Evolutionary conservation across 2,113 vertebrate species (phyloP), one percentile per base, ranked within the genome.

Genomic region (Melanostigma gelatinosum): DNA sequence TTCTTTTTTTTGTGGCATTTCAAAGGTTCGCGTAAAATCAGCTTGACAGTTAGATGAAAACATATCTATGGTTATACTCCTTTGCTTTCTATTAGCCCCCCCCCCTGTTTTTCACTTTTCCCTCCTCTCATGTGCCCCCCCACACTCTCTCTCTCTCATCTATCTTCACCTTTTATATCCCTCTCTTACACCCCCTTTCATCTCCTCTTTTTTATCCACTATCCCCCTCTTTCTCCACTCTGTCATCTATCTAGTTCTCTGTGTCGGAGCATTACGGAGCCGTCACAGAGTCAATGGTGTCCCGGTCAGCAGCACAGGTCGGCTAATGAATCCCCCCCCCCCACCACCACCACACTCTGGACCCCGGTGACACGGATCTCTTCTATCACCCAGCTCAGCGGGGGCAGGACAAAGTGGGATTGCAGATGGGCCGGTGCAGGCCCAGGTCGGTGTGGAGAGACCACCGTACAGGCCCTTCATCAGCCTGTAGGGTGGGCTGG

Each of bases 261-360:
- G 60, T 84, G 77, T 80, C 20, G 24, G 71, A 80, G 62, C 79
- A 71, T 82, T 85, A 71, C 77, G 79, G 84, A 85, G 83, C 77
- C 52, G 71, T 78, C 82, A 79, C 73, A 77, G 76, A 86, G 80
- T 80, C 84, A 75, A 82, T 77, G 64, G 86, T 85, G 80, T 85
- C 80, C 79, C 89, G 83, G 87, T 87, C 88, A 81, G 85, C 80
- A 77, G 73, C 82, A 75, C 88, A 83, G 79, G 85, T 85, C 88
- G 83, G 87, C 78, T 87, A 83, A 91, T 92, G 86, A 92, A 90
- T 87, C 85, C 77, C 71, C 38, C 64, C 82, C 48, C 81, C 77
- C 83, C 72, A 55, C 82, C 80, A 62, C 75, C 80, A 57, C 85
- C 72, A 52, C 46, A 10, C 83, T 75, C 78, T 74, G 82, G 74